phyloP scores from a whole-genome alignment of 2,888 invertebrate species.

The Erannis defoliaria region DNA sequence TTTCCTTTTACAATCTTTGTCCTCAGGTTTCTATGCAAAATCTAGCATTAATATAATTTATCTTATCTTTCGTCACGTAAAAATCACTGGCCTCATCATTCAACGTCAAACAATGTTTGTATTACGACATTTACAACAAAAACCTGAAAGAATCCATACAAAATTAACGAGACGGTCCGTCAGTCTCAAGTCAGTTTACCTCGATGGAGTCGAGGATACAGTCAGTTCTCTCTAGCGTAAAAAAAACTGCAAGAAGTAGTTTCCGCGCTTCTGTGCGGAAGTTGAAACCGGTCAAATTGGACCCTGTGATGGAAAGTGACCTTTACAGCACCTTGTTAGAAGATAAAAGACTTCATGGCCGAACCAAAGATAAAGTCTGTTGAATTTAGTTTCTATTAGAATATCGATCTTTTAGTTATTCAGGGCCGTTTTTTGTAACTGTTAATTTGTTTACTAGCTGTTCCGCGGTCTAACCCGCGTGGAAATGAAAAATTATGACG shows the following conservation, averaged over 20 bases:
- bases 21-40: conserved; percentile 24
- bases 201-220: conserved; percentile 32
- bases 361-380: neutral
- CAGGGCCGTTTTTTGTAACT: neutral
- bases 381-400: neutral
- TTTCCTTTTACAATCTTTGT: neutral
- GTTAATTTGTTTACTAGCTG: neutral
- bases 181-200: conserved; percentile 26
- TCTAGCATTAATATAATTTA: conserved; percentile 28
- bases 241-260: conserved; percentile 22
- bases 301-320: conserved; percentile 34
- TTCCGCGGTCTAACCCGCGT: neutral
- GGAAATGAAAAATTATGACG: neutral
- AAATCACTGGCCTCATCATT: conserved; percentile 43
- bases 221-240: conserved; percentile 19
- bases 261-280: conserved; percentile 28
- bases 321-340: conserved; percentile 8
- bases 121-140: conserved; percentile 27
- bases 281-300: conserved; percentile 24
- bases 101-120: conserved; percentile 43
- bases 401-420: neutral
- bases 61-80: conserved; percentile 42
- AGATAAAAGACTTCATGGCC: neutral
- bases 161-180: conserved; percentile 22
- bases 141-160: conserved; percentile 15